Conservation (phyloP, 2,888 invertebrate species). For the Nemurella pictetii region DNA sequence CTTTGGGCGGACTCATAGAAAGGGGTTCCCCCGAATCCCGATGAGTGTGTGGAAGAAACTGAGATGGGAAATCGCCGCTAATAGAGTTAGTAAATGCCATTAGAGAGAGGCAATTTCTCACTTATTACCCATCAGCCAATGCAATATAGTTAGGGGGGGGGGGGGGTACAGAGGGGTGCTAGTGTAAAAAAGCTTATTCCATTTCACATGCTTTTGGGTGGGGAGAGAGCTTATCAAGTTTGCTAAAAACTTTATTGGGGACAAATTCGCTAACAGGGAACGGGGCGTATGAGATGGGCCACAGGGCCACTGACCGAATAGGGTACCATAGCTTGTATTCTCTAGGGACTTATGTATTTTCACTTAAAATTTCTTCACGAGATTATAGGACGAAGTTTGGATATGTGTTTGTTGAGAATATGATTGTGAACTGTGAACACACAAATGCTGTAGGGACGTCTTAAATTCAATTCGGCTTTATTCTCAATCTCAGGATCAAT, state of each 20-base stretch:
- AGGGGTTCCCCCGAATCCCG: too few relatives aligned
- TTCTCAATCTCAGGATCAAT: background rate
- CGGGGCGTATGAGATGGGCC: background rate
- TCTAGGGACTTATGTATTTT: background rate
- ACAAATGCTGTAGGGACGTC: too few relatives aligned
- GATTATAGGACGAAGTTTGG: background rate
- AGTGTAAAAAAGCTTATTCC: background rate
- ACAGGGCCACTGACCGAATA: background rate
- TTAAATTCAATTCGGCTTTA: background rate
- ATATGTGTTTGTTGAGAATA: too few relatives aligned
- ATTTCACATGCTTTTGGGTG: background rate
- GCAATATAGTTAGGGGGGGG: background rate
- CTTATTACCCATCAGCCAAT: constrained; percentile 20
- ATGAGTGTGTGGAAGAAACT: background rate
- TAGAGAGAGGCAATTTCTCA: constrained; percentile 30
- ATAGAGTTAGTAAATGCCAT: background rate
- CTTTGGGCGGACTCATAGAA: background rate
- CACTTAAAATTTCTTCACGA: too few relatives aligned
- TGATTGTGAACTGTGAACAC: too few relatives aligned
- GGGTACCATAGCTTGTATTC: background rate
- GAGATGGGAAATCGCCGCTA: constrained; percentile 5
- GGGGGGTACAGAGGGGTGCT: constrained; percentile 13
- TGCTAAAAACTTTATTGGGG: background rate
- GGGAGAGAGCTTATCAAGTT: background rate
- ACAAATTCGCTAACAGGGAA: background rate